Percentiles rank a stretch among this genome's conserved stretches.
phyloP scores from a whole-genome alignment of 2,888 invertebrate genomes.

The Macaria liturata region DNA sequence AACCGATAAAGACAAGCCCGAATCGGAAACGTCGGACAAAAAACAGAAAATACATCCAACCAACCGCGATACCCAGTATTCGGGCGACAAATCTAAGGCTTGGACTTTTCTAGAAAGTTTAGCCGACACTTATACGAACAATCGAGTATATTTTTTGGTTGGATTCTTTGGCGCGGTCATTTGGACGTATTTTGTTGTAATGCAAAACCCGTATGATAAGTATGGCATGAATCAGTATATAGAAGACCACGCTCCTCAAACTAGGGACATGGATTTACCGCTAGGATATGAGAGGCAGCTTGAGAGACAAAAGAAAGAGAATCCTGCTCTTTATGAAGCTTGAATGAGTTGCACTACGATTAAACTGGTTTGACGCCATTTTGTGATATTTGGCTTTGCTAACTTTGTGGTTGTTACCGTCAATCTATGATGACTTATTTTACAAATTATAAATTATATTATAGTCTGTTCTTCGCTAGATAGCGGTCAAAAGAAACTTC shows the following conservation, averaged over 20 bases:
- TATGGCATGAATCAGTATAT: slow-evolving; percentile 41
- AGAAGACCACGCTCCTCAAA: slow-evolving; percentile 27
- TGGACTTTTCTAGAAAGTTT: slow-evolving; percentile 65
- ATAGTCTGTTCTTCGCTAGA: too few relatives aligned
- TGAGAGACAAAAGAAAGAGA: slow-evolving; percentile 47
- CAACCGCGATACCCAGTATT: slow-evolving; percentile 63
- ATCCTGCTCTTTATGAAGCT: slow-evolving; percentile 68
- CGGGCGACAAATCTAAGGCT: slow-evolving; percentile 42
- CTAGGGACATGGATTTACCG: slow-evolving; percentile 48
- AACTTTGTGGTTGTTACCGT: too few relatives aligned
- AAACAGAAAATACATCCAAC: slow-evolving; percentile 59
- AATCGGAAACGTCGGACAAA: slow-evolving; percentile 32
- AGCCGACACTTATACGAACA: slow-evolving; percentile 51
- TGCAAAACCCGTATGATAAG: slow-evolving; percentile 46
- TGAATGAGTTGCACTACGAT: slow-evolving; percentile 33
- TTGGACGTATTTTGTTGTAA: slow-evolving; percentile 29
- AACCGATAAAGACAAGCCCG: slow-evolving; percentile 40
- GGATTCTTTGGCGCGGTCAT: slow-evolving; percentile 57
- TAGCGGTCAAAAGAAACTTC: too few relatives aligned
- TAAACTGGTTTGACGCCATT: too few relatives aligned
- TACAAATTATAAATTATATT: too few relatives aligned
- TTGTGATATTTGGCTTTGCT: too few relatives aligned
- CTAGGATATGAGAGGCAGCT: slow-evolving; percentile 60
- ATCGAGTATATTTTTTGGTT: slow-evolving; percentile 49
- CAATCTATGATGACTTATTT: too few relatives aligned